A percentile compares a stretch with the other conserved stretches of the same genome.
phyloP scores from a whole-genome alignment of 2,113 vertebrate species.

The Crotalus horridus region DNA sequence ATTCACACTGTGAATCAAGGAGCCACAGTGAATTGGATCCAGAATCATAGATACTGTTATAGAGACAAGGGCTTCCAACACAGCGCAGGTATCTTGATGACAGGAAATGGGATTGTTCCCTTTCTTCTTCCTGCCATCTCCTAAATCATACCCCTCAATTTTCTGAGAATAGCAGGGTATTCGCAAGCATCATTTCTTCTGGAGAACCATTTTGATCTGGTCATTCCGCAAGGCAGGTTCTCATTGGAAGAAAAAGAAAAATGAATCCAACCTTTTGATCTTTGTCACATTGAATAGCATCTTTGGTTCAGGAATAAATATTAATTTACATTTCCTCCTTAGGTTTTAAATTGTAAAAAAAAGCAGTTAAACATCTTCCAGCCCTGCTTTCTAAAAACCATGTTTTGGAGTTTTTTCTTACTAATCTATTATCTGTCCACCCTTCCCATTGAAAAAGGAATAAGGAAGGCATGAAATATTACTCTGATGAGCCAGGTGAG shows the following conservation, averaged over 20 bases:
- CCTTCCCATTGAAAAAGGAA: background rate
- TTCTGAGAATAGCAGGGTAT: background rate
- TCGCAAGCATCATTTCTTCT: background rate
- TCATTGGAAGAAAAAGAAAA: background rate
- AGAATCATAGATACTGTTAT: background rate
- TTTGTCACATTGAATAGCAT: background rate
- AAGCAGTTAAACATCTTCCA: background rate
- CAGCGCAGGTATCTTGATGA: background rate
- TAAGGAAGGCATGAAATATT: slow-evolving; percentile 7
- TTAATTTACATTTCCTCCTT: background rate
- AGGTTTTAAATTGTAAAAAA: background rate
- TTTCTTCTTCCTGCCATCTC: background rate
- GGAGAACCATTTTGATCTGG: background rate
- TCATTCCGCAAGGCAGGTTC: background rate
- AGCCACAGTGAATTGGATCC: background rate
- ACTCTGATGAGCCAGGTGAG: slow-evolving; percentile 63
- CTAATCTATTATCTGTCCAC: background rate
- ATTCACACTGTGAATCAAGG: background rate
- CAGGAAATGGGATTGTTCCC: background rate
- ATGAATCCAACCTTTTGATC: no score
- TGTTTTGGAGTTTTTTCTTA: background rate
- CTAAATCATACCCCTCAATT: background rate
- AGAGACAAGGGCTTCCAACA: background rate
- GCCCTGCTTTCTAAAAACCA: background rate
- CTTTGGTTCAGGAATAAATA: background rate